phyloP scores from a whole-genome alignment of 92 coral and sea anemone genomes.

The Blastomussa wellsi region DNA sequence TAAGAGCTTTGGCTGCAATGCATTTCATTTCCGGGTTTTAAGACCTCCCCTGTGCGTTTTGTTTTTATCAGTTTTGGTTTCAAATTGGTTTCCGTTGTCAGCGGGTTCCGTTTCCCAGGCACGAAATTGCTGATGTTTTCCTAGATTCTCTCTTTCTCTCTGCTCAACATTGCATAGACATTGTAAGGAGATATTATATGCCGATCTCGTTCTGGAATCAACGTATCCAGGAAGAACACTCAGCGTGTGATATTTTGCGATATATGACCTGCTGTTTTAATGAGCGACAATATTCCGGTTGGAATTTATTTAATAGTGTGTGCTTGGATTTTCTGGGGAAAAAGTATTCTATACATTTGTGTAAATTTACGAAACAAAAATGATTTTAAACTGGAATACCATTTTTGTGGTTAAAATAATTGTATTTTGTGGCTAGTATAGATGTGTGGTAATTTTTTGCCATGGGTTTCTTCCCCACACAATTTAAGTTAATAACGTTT shows the following conservation, averaged over 20 bases:
- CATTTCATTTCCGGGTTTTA: background rate
- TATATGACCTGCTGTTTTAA: background rate
- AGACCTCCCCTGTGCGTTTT: background rate
- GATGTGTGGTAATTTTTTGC: background rate
- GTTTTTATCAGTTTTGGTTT: background rate
- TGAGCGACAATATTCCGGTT: background rate
- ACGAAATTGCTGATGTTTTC: background rate
- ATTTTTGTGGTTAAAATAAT: background rate
- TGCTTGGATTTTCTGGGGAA: background rate
- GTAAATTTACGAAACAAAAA: background rate
- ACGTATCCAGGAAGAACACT: background rate
- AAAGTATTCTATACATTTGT: too few relatives aligned
- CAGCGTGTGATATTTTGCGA: conserved; percentile 18
- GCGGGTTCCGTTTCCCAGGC: background rate
- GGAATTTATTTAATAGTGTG: background rate
- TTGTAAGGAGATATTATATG: background rate
- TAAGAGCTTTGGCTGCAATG: background rate
- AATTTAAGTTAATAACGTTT: background rate
- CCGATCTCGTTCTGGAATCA: background rate
- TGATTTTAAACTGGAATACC: background rate
- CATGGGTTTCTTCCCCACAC: background rate
- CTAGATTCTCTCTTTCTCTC: background rate
- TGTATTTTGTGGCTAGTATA: background rate
- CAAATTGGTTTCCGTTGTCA: background rate
- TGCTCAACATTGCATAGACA: background rate